These are phyloP conservation scores for Zoroaster sp. DNA, from an alignment of 53 echinoderm and acorn worm species.

Conservation along the genomic window DNA sequence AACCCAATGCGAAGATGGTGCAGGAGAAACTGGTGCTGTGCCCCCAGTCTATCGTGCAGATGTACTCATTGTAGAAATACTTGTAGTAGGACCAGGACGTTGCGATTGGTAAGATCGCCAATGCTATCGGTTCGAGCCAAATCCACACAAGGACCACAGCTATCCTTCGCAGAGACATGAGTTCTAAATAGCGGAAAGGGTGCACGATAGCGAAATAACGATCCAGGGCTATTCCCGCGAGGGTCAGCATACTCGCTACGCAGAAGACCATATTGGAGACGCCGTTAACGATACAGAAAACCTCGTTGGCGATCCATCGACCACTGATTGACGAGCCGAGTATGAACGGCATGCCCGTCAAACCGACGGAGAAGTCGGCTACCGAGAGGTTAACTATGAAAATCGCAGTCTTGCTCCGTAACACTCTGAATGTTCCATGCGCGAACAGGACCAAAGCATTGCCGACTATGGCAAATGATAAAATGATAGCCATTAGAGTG, in stretches of 20 bases:
- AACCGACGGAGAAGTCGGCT: conserved; percentile 70
- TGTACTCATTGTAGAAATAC: conserved; percentile 64
- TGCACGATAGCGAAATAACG: conserved; percentile 78
- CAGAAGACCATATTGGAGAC: conserved; percentile 52
- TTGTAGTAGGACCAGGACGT: conserved; percentile 68
- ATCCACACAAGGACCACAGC: conserved; percentile 64
- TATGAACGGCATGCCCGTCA: conserved; percentile 64
- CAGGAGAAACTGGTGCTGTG: conserved; percentile 53
- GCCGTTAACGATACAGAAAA: conserved; percentile 67
- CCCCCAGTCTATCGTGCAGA: conserved; percentile 82
- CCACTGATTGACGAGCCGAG: conserved; percentile 62
- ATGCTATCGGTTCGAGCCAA: conserved; percentile 68
- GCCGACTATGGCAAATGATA: conserved; percentile 54
- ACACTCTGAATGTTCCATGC: conserved; percentile 38
- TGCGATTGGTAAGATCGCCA: conserved; percentile 63
- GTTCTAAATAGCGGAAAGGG: conserved; percentile 65
- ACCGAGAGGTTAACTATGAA: conserved; percentile 85
- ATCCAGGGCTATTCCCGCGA: conserved; percentile 85
- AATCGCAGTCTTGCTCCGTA: conserved; percentile 75
- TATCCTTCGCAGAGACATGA: conserved; percentile 58
- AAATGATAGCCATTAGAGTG: conserved; percentile 56
- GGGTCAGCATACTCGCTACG: conserved; percentile 72
- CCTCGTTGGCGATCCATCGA: conserved; percentile 63
- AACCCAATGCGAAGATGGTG: conserved; percentile 41
- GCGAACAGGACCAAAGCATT: conserved; percentile 75